These are phyloP conservation scores for Microtus ochrogaster DNA, from an alignment of 2,113 vertebrate species.

Conservation along the genomic window DNA sequence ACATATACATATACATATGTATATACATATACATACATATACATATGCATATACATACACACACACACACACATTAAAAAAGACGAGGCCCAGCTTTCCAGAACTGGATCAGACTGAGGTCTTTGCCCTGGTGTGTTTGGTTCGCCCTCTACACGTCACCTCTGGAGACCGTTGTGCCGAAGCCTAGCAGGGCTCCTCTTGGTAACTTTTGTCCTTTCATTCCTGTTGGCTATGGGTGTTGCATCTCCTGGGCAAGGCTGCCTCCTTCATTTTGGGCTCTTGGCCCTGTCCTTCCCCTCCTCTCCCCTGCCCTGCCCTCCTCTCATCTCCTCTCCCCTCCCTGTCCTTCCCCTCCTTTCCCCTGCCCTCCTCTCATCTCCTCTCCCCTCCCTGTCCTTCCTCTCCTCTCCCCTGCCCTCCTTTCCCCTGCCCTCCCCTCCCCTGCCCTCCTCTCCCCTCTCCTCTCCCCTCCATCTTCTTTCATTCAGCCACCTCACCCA, in stretches of 20 bases:
- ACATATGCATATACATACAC: too few species aligned
- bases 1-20: too few species aligned
- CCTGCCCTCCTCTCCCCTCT: background rate
- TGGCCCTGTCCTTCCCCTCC: too few species aligned
- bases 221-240: accelerated
- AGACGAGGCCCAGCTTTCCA: background rate
- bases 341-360: too few species aligned
- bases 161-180: background rate
- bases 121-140: background rate
- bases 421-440: too few species aligned
- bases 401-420: too few species aligned
- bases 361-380: background rate
- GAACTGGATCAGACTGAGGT: background rate
- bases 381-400: background rate
- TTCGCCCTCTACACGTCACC: background rate
- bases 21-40: too few species aligned
- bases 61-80: too few species aligned
- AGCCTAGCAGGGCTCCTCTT: background rate
- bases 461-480: background rate
- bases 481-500: background rate
- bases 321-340: background rate
- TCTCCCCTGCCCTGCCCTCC: too few species aligned
- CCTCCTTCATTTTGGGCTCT: background rate
- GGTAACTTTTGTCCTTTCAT: background rate
- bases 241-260: background rate